Conservation (phyloP, 2,113 vertebrate species). For the Macroglossus sobrinus region DNA sequence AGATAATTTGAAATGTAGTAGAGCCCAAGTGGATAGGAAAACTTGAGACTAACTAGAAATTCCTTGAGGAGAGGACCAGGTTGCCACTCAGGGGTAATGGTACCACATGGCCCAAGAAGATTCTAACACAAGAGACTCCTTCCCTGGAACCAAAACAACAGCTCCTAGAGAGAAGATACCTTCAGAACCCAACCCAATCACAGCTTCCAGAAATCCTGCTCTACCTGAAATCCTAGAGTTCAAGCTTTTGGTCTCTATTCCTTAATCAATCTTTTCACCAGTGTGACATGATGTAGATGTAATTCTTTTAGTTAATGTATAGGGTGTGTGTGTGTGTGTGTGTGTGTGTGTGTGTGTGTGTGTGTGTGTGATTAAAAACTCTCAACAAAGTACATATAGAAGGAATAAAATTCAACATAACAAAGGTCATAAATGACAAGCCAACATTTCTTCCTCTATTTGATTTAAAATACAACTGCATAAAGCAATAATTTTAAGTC, state of each 20-base stretch:
- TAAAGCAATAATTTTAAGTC: not conserved
- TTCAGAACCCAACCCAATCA: not conserved
- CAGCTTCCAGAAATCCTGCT: not conserved
- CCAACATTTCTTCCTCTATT: not conserved
- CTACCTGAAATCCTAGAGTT: not conserved
- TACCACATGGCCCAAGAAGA: slow-evolving; percentile 30
- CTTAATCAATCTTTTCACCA: not conserved
- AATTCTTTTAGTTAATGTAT: not conserved
- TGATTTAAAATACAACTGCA: not conserved
- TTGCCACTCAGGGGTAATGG: not conserved
- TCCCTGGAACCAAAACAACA: not conserved
- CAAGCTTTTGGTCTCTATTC: not conserved
- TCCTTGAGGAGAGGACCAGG: not conserved
- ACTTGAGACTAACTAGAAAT: not conserved
- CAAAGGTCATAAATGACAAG: not conserved
- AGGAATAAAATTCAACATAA: not conserved
- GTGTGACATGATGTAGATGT: not conserved
- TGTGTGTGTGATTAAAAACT: not conserved
- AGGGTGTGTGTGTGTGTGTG: not conserved
- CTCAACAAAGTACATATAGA: not conserved
- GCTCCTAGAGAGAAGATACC: not conserved
- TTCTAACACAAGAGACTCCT: not conserved
- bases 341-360: too few species aligned
- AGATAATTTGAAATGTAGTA: not conserved
- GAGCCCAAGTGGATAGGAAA: not conserved